Evolutionary conservation across 2,888 invertebrate genomes (phyloP), one percentile per base, ranked within the genome.

Genomic region (Molanna angustata): DNA sequence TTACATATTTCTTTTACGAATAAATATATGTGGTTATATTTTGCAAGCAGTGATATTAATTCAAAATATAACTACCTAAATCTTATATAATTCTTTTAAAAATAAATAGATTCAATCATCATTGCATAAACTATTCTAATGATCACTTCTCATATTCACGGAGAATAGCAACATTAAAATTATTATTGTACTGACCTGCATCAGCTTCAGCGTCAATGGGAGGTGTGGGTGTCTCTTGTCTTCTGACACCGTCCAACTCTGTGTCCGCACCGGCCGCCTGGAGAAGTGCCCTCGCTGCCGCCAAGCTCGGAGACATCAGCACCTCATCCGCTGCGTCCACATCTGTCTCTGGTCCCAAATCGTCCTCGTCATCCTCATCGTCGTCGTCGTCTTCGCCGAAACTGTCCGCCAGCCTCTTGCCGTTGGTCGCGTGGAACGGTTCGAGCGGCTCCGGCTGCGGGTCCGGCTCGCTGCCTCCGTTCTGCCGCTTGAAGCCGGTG

Each of bases 281-380:
- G 35, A 67, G 64, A 43, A 68, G 63, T n/a, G 63, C 63, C 48
- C 67, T 67, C 14, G 66, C 62, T 17, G 67, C 66, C 13, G 66
- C 68, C 53, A 67, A 63, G 46, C 62, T 62, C 27, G 70, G 68
- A 16, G 71, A 67, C 51, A 64, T 44, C 21, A 71, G 70, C 2
- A 71, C 72, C 55, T 82, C 82, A 60, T 81, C 78, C 49, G 82
- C 78, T 19, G 80, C 79, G 67, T 88, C 88, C 7, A 88, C 86
- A 59, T 87, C 84, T 1, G 86, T 87, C 72, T 88, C 88, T 1
- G 87, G 87, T 2, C 88, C 88, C 60, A 86, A 77, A 68, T 88
- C 85, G 56, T 82, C 82, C 62, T 82, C 82, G 62, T 83, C 82
- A 61, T 72, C 73, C 47, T 69, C 69, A 37, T 80, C 80, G 63